A percentile compares a stretch with the other conserved stretches of the same genome.
Conservation (phyloP, 2,888 invertebrate species). For the Holacanthella duospinosa region DNA sequence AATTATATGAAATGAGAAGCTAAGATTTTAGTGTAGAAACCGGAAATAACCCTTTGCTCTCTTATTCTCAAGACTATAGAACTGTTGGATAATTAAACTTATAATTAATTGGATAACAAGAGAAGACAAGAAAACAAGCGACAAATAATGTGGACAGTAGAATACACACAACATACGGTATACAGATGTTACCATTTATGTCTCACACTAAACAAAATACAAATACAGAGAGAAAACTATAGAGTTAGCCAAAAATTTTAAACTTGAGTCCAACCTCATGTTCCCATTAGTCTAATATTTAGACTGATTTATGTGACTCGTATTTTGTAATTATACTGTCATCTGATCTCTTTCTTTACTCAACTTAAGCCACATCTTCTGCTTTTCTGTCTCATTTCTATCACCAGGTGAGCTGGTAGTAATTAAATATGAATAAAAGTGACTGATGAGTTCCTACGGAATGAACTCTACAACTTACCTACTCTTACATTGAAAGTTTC, state of each 20-base stretch:
- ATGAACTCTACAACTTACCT: too few relatives aligned
- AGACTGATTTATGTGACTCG: not conserved
- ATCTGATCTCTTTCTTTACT: not conserved
- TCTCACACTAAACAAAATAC: too few relatives aligned
- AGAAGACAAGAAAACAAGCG: constrained; percentile 6
- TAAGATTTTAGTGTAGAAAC: not conserved
- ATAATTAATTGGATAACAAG: constrained; percentile 25
- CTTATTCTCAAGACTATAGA: constrained; percentile 1
- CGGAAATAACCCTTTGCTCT: not conserved
- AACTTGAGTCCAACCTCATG: not conserved
- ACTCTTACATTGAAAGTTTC: too few relatives aligned
- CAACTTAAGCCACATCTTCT: not conserved
- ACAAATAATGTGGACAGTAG: constrained; percentile 3
- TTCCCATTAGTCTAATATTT: constrained; percentile 2
- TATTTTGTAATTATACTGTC: not conserved
- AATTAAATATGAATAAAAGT: too few relatives aligned
- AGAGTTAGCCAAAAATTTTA: too few relatives aligned
- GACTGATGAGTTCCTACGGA: too few relatives aligned
- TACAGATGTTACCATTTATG: constrained; percentile 3
- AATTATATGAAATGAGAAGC: constrained; percentile 4
- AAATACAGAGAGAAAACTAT: too few relatives aligned
- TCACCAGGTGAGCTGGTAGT: not conserved
- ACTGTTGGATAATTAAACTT: constrained; percentile 23
- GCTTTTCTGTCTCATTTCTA: not conserved
- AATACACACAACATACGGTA: not conserved